phyloP scores from a whole-genome alignment of 2,797 vertebrate genomes.

The Gobio occitaniae region DNA sequence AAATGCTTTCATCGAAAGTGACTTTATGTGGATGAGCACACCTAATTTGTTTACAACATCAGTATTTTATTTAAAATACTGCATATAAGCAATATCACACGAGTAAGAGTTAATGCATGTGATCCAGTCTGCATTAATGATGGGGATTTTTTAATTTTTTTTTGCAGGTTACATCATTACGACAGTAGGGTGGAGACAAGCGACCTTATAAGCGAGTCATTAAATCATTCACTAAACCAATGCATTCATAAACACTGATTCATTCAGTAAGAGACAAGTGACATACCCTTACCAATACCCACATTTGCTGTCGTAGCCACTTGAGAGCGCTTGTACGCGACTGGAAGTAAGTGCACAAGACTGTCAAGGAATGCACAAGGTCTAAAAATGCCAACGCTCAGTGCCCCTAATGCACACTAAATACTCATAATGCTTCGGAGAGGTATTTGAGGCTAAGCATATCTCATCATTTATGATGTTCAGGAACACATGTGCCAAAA shows the following conservation, averaged over 20 bases:
- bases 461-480: neutral
- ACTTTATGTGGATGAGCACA: neutral
- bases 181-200: neutral
- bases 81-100: neutral
- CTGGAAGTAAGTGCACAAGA: neutral
- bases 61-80: neutral
- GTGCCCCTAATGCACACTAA: neutral
- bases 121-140: neutral
- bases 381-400: neutral
- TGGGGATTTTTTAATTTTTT: neutral
- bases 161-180: neutral
- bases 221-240: neutral
- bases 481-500: neutral
- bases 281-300: neutral
- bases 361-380: neutral
- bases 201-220: neutral
- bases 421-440: neutral
- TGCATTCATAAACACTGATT: neutral
- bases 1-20: neutral
- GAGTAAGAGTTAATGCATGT: neutral
- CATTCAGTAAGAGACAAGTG: neutral
- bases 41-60: neutral
- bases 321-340: neutral
- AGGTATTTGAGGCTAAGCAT: neutral
- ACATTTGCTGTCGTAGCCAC: neutral